These are phyloP conservation scores for Leptinotarsa tumamoca DNA, from an alignment of 2,888 invertebrate species.

Conservation along the genomic window DNA sequence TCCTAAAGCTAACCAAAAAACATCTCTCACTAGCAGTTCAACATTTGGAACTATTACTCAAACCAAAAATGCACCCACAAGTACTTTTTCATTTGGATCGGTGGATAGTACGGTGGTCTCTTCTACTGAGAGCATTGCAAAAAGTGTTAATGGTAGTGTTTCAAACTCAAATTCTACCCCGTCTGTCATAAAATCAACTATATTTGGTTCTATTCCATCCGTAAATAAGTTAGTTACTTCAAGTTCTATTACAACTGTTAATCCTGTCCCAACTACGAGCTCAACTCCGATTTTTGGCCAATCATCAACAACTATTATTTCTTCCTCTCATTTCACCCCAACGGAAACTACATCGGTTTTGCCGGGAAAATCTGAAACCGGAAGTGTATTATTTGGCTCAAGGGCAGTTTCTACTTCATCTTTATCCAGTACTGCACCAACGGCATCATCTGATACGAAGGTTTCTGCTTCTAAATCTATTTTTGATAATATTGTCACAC, in stretches of 20 bases:
- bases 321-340: constrained; percentile 31
- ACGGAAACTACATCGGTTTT: not conserved
- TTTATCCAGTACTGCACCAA: constrained; percentile 2
- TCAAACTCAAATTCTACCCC: constrained; percentile 19
- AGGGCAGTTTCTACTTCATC: constrained; percentile 52
- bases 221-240: constrained; percentile 25
- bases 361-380: not conserved
- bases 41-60: constrained; percentile 17
- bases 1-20: constrained; percentile 13
- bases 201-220: constrained; percentile 56
- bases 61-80: constrained; percentile 26
- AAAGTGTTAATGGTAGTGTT: constrained; percentile 5
- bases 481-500: constrained; percentile 52
- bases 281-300: constrained; percentile 20
- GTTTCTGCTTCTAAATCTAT: constrained; percentile 43
- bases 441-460: constrained; percentile 12
- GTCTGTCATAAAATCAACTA: constrained; percentile 38
- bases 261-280: constrained; percentile 41
- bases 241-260: constrained; percentile 36
- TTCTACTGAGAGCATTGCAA: constrained; percentile 25
- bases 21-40: not conserved
- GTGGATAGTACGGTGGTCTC: constrained; percentile 18
- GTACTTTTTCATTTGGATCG: constrained; percentile 13
- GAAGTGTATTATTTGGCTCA: not conserved
- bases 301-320: constrained; percentile 23